Evolutionary conservation across 2,113 vertebrate species (phyloP).

Genomic region (Vidua chalybeata): DNA sequence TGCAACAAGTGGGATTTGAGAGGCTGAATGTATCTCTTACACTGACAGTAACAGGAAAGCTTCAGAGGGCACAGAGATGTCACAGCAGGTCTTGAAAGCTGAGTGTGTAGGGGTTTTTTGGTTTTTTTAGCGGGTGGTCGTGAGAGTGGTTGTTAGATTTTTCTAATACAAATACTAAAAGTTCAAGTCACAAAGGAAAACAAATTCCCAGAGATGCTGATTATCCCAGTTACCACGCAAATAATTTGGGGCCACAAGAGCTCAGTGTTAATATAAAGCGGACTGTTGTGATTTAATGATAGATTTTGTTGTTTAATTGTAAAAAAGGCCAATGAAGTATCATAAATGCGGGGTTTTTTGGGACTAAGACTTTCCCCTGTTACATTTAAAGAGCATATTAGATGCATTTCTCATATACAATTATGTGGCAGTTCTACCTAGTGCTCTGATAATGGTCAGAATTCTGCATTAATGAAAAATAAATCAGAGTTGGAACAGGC

Average conservation of each 20-base stretch:
- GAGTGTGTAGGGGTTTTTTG: not conserved
- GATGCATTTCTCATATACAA: not conserved
- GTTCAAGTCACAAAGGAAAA: not conserved
- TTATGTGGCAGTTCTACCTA: not conserved
- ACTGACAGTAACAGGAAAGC: not conserved
- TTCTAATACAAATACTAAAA: not conserved
- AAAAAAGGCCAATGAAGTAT: not conserved
- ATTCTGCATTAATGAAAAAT: constrained; percentile 11
- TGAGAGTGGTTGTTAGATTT: not conserved
- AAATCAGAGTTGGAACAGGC: not conserved
- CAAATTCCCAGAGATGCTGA: not conserved
- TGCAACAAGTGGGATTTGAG: not conserved
- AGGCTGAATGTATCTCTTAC: not conserved
- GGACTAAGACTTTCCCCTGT: not conserved
- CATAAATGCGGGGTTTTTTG: not conserved
- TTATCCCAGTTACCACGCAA: not conserved
- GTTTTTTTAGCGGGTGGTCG: accelerated
- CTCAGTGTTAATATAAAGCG: not conserved
- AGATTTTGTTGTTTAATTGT: not conserved
- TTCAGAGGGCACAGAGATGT: not conserved
- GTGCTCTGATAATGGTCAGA: not conserved
- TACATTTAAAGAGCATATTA: not conserved
- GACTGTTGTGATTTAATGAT: not conserved
- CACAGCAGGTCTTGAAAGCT: not conserved
- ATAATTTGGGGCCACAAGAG: not conserved